phyloP scores from a whole-genome alignment of 2,797 vertebrate genomes.

The Tympanoctomys barrerae region DNA sequence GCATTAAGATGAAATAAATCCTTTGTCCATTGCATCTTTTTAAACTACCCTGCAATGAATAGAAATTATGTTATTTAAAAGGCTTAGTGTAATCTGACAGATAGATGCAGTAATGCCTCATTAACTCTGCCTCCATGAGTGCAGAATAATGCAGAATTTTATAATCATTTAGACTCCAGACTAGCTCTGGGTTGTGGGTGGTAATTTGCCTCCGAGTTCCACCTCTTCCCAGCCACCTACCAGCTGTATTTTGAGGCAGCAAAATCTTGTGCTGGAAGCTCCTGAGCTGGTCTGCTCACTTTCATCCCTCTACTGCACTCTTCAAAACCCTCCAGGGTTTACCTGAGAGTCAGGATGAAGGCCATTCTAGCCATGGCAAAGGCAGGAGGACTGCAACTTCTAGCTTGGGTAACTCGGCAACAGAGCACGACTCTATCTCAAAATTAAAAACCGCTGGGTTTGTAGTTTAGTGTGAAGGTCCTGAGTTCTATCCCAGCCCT shows the following conservation, averaged over 20 bases:
- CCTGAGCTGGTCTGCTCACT: neutral
- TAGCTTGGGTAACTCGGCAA: neutral
- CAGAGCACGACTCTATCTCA: neutral
- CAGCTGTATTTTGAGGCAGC: conserved; percentile 36
- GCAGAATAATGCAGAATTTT: conserved; percentile 64
- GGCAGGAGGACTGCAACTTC: neutral
- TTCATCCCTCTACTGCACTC: neutral
- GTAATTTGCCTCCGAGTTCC: neutral
- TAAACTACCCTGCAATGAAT: conserved; percentile 60
- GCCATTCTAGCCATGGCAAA: neutral
- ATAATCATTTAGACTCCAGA: conserved; percentile 42
- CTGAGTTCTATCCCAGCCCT: neutral
- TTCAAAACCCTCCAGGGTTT: neutral
- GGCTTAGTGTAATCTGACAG: conserved; percentile 68
- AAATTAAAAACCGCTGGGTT: neutral
- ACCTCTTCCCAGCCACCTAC: neutral
- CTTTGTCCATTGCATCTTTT: conserved; percentile 57
- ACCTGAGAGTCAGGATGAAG: neutral
- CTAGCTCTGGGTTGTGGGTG: neutral
- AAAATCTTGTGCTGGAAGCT: neutral
- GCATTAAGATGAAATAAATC: conserved; percentile 53
- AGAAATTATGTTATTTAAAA: conserved; percentile 76
- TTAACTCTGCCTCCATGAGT: conserved; percentile 66
- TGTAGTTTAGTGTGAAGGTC: neutral
- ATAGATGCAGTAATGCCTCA: conserved; percentile 61